Percentiles rank a stretch among this genome's conserved stretches.
These are phyloP conservation scores for Arvicanthis niloticus DNA, from an alignment of 2,113 vertebrate genomes.

Conservation along the genomic window DNA sequence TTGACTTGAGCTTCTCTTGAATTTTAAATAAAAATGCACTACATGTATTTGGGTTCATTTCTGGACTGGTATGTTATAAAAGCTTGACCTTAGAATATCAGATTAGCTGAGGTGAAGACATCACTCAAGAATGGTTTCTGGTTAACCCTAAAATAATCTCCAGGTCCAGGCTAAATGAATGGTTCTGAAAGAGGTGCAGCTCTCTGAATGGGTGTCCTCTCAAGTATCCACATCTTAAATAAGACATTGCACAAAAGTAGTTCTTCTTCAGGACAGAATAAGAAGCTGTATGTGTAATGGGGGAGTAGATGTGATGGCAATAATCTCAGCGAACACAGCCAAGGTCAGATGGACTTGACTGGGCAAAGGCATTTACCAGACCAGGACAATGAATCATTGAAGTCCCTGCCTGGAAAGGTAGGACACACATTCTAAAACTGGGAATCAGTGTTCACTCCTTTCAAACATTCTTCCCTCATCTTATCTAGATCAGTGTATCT, in stretches of 20 bases:
- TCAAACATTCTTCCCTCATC: background rate
- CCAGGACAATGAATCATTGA: background rate
- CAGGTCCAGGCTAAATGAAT: background rate
- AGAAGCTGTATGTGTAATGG: background rate
- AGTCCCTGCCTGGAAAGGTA: background rate
- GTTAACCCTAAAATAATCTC: background rate
- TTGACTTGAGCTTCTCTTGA: background rate
- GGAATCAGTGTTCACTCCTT: background rate
- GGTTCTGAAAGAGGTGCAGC: background rate
- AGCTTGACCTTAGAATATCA: background rate
- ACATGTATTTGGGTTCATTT: slow-evolving; percentile 17
- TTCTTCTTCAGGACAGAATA: background rate
- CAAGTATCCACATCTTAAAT: background rate
- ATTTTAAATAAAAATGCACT: background rate
- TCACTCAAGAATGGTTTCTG: background rate
- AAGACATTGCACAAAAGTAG: background rate
- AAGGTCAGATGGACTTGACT: background rate
- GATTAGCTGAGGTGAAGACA: background rate
- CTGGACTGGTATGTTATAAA: background rate
- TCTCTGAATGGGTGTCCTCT: background rate
- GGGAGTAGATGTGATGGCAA: background rate
- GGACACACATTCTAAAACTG: background rate
- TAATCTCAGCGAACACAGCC: background rate
- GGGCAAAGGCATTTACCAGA: background rate
- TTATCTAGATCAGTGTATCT: background rate